Conservation (phyloP, 2,113 vertebrate genomes). For the Saccopteryx leptura region DNA sequence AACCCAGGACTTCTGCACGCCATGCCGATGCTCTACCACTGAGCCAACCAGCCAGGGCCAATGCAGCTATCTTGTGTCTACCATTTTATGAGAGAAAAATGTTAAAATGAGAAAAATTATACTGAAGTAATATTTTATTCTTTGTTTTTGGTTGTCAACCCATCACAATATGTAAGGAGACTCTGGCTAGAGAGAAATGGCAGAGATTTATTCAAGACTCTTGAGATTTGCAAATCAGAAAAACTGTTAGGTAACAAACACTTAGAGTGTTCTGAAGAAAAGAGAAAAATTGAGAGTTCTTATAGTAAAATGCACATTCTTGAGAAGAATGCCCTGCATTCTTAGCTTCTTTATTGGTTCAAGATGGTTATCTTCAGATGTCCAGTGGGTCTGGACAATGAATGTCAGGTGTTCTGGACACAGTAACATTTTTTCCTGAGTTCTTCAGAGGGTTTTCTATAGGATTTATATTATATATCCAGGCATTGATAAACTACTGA, state of each 20-base stretch:
- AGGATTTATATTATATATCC: background rate
- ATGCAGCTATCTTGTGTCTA: constrained; percentile 64
- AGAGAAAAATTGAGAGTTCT: background rate
- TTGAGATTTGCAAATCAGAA: background rate
- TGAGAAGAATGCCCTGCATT: background rate
- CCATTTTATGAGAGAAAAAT: background rate
- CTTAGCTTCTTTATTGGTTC: background rate
- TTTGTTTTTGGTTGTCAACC: background rate
- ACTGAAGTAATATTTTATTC: background rate
- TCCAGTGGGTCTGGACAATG: background rate
- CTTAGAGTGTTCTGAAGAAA: background rate
- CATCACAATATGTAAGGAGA: background rate
- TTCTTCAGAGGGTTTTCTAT: background rate
- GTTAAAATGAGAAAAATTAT: constrained; percentile 28
- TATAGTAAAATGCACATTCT: background rate
- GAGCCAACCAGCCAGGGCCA: background rate
- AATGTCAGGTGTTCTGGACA: background rate
- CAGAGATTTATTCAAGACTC: background rate
- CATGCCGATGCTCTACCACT: no score
- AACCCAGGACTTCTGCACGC: no score
- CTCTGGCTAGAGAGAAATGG: background rate
- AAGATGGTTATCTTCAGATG: background rate
- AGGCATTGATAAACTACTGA: background rate
- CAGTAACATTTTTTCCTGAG: background rate
- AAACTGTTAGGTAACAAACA: background rate